A percentile compares a stretch with the other conserved stretches of the same genome.
Conservation (phyloP, 2,113 vertebrate species). For the Hucho hucho region DNA sequence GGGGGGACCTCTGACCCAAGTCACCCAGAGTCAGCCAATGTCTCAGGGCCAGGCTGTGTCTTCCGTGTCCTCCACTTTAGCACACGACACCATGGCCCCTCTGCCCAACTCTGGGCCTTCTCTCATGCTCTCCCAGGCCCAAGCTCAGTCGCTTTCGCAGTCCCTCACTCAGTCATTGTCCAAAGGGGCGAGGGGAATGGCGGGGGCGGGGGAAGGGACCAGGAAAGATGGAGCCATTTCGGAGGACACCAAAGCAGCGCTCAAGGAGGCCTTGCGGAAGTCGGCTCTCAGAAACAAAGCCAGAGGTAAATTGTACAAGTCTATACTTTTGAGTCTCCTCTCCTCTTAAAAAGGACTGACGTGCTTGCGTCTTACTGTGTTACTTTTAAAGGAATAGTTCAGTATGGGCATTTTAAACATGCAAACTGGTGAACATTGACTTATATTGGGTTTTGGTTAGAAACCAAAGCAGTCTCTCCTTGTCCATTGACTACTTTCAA, state of each 20-base stretch:
- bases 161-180: slow-evolving; percentile 71
- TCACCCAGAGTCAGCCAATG: slow-evolving; percentile 47
- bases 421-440: no score
- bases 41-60: slow-evolving; percentile 37
- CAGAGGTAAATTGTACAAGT: slow-evolving; percentile 69
- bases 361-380: no score
- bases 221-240: slow-evolving; percentile 90
- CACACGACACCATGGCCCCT: slow-evolving; percentile 43
- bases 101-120: slow-evolving; percentile 56
- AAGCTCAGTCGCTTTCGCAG: slow-evolving; percentile 73
- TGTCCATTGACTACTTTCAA: no score
- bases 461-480: no score
- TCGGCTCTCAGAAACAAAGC: slow-evolving; percentile 85
- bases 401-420: no score
- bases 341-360: not conserved
- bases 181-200: slow-evolving; percentile 57
- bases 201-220: slow-evolving; percentile 64
- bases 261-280: slow-evolving; percentile 87
- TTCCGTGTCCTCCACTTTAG: slow-evolving; percentile 37
- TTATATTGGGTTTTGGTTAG: no score
- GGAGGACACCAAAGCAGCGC: slow-evolving; percentile 89
- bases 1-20: slow-evolving; percentile 27
- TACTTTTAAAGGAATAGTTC: no score
- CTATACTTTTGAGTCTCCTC: not conserved
- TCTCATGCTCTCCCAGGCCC: slow-evolving; percentile 69